Conservation (phyloP, 2,113 vertebrate species). For the Ginglymostoma cirratum region DNA sequence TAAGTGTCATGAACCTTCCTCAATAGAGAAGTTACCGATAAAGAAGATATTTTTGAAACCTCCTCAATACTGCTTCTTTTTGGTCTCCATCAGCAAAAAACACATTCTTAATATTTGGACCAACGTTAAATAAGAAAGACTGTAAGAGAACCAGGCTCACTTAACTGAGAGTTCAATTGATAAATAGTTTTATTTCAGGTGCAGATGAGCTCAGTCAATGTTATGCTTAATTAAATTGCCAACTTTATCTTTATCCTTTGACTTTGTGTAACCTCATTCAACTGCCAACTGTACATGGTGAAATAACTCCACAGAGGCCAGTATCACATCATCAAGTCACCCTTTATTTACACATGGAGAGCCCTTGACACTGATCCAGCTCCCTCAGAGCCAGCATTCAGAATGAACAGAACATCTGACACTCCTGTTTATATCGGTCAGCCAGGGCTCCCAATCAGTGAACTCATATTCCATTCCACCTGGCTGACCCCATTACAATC, state of each 20-base stretch:
- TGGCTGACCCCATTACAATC: no score
- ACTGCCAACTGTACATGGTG: not conserved
- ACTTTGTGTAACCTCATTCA: not conserved
- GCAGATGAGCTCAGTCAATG: not conserved
- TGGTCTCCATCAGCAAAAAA: not conserved
- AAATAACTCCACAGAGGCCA: no score
- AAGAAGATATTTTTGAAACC: not conserved
- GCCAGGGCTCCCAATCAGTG: no score
- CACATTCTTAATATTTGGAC: not conserved
- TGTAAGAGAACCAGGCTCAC: not conserved
- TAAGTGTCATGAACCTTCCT: not conserved
- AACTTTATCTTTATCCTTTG: not conserved
- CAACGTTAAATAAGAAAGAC: not conserved
- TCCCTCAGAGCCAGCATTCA: no score
- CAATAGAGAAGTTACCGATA: not conserved
- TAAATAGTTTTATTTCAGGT: not conserved
- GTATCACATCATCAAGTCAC: no score
- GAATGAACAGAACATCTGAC: no score
- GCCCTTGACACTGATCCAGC: no score
- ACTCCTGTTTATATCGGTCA: no score
- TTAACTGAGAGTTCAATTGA: not conserved
- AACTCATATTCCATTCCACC: no score
- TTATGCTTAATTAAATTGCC: not conserved
- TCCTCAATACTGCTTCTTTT: not conserved
- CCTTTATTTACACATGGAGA: no score